These are phyloP conservation scores for Rhopalosiphum maidis DNA, from an alignment of 1,140 invertebrate genomes.

Conservation along the genomic window DNA sequence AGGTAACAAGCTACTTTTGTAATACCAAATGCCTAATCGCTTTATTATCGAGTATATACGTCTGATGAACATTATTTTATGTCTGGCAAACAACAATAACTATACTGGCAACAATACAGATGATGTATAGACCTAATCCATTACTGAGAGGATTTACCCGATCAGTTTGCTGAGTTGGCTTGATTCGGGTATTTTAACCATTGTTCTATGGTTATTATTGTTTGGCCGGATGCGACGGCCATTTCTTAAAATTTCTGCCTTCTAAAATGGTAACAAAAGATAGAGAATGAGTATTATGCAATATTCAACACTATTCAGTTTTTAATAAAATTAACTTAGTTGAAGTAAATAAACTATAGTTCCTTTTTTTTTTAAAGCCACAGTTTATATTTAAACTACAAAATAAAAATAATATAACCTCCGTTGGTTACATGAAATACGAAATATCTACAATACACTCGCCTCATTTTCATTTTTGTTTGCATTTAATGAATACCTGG, in stretches of 20 bases:
- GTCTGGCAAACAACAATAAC: conserved; percentile 35
- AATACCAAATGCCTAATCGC: conserved; percentile 12
- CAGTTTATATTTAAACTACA: not conserved
- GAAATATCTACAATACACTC: not conserved
- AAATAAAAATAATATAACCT: not conserved
- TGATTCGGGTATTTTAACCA: conserved; percentile 40
- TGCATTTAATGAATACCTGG: not conserved
- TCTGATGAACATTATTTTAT: conserved; percentile 38
- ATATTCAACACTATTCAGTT: conserved; percentile 21
- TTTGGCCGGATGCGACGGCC: conserved; percentile 30
- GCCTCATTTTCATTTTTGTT: not conserved
- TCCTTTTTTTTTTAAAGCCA: not conserved
- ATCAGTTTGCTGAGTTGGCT: conserved; percentile 47
- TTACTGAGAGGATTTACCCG: conserved; percentile 50
- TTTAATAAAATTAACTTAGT: conserved; percentile 22
- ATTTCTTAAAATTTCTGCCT: conserved; percentile 40
- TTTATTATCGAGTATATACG: conserved; percentile 24
- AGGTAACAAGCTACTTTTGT: not conserved
- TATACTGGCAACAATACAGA: conserved; percentile 40
- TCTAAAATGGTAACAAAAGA: conserved; percentile 41
- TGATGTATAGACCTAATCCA: conserved; percentile 51
- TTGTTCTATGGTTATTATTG: conserved; percentile 48
- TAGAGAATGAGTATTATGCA: conserved; percentile 25
- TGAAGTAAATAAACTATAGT: not conserved
- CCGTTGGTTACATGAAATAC: not conserved